phyloP scores from a whole-genome alignment of 2,888 invertebrate species.

The Orthosia incerta region DNA sequence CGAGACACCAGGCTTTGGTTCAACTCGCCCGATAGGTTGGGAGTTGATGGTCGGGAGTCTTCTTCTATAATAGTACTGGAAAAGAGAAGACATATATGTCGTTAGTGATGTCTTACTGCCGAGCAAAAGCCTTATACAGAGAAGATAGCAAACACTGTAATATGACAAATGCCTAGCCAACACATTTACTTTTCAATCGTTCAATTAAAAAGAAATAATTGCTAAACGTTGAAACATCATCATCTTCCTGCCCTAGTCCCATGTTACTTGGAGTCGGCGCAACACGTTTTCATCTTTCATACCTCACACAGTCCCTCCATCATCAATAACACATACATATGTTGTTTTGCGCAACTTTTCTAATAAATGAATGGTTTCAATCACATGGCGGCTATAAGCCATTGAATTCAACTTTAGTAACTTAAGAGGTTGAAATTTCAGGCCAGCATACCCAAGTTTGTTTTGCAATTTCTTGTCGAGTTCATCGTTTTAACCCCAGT shows the following conservation, averaged over 20 bases:
- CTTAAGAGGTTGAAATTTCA: background rate
- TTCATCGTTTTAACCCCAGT: background rate
- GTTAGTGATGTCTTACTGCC: background rate
- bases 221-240: background rate
- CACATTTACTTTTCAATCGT: background rate
- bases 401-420: background rate
- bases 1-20: slow-evolving; percentile 77
- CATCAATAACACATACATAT: background rate
- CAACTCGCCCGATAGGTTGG: slow-evolving; percentile 71
- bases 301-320: too few relatives aligned
- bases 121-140: background rate
- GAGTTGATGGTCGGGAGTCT: slow-evolving; percentile 74
- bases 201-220: too few relatives aligned
- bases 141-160: background rate
- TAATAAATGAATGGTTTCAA: background rate
- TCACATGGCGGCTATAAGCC: too few relatives aligned
- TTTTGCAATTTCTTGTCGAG: background rate
- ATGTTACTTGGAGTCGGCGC: too few relatives aligned
- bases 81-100: background rate
- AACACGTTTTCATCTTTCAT: too few relatives aligned
- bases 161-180: background rate
- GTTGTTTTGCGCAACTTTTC: background rate
- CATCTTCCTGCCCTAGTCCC: too few relatives aligned
- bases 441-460: background rate
- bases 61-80: slow-evolving; percentile 70